These are phyloP conservation scores for Pseudochirops corinnae DNA, from an alignment of 2,797 vertebrate species.

Conservation along the genomic window DNA sequence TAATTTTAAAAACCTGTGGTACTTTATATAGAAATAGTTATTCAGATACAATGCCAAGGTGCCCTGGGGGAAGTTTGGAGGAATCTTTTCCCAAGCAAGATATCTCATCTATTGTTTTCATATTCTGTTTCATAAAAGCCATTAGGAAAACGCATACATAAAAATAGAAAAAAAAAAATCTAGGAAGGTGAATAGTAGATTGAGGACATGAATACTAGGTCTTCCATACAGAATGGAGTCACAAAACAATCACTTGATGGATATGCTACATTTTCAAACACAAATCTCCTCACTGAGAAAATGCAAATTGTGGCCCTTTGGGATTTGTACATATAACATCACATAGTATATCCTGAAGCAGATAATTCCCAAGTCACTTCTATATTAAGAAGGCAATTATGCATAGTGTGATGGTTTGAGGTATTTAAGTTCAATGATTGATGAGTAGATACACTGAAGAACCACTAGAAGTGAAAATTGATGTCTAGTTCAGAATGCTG, in stretches of 20 bases:
- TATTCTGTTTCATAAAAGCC: slow-evolving; percentile 15
- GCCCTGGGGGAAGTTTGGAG: background rate
- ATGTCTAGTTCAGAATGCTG: slow-evolving; percentile 20
- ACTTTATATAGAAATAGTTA: background rate
- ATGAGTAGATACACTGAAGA: background rate
- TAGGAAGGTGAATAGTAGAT: slow-evolving; percentile 19
- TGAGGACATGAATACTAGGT: background rate
- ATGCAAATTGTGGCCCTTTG: background rate
- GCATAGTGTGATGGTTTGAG: background rate
- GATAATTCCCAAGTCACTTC: slow-evolving; percentile 19
- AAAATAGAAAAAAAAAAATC: slow-evolving; percentile 21
- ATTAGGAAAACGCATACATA: background rate
- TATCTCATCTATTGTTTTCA: slow-evolving; percentile 21
- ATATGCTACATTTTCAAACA: background rate
- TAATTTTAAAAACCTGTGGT: background rate
- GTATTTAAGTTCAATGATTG: slow-evolving; percentile 33
- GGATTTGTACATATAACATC: background rate
- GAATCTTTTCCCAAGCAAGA: background rate
- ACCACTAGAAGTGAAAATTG: slow-evolving; percentile 19
- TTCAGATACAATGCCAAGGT: slow-evolving; percentile 29
- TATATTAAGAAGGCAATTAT: background rate
- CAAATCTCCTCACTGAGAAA: slow-evolving; percentile 12
- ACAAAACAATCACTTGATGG: background rate
- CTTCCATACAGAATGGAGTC: background rate
- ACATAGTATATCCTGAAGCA: slow-evolving; percentile 2